Evolutionary conservation across 2,888 invertebrate genomes (phyloP).

Genomic region (Drosophila nigritarsus): DNA sequence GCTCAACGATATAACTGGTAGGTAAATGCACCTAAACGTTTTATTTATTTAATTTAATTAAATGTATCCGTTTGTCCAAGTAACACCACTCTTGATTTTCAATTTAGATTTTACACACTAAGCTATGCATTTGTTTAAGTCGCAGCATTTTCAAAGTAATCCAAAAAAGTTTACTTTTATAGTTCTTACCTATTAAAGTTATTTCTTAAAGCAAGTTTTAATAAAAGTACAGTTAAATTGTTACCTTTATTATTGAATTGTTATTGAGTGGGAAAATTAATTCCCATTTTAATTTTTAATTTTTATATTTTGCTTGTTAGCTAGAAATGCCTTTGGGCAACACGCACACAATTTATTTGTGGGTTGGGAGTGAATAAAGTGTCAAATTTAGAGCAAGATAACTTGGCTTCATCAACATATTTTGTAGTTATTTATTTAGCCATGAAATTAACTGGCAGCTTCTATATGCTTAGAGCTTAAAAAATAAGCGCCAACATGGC

Average conservation of each 20-base stretch:
- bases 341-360: neutral
- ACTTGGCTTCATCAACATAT: neutral
- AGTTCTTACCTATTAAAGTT: neutral
- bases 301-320: neutral
- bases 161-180: neutral
- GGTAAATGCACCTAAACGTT: conserved; percentile 2
- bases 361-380: neutral
- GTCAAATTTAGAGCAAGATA: neutral
- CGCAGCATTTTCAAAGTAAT: neutral
- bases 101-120: neutral
- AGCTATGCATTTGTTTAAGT: neutral
- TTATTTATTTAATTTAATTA: neutral
- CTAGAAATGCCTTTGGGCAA: neutral
- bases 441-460: neutral
- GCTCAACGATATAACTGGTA: conserved; percentile 28
- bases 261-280: neutral
- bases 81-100: neutral
- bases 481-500: neutral
- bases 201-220: neutral
- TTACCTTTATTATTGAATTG: neutral
- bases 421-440: conserved; percentile 5
- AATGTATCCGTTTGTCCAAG: neutral
- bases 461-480: neutral
- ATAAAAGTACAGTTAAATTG: neutral
- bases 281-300: neutral